Conservation (phyloP, 2,888 invertebrate genomes). For the Leptinotarsa juncta region DNA sequence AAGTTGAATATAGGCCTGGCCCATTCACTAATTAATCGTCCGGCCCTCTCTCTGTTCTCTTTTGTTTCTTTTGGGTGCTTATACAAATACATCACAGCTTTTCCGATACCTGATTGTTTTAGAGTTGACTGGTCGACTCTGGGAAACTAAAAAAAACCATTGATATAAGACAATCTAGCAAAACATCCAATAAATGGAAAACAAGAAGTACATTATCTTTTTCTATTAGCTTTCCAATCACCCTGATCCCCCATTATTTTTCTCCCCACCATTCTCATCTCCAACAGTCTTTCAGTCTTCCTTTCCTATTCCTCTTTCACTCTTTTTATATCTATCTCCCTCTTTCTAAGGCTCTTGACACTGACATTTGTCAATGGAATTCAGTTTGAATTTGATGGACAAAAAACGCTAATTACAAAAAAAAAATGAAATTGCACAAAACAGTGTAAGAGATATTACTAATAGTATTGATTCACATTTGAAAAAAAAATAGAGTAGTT, state of each 20-base stretch:
- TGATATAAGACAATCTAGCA: no score
- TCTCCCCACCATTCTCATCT: neutral
- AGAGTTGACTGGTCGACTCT: slow-evolving; percentile 88
- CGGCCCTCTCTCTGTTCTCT: slow-evolving; percentile 89
- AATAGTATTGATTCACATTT: no score
- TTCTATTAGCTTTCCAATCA: no score
- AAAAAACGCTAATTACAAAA: no score
- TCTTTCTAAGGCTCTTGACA: neutral
- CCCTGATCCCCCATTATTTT: no score
- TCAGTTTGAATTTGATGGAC: no score
- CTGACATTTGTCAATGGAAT: no score
- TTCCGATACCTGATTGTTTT: slow-evolving; percentile 97
- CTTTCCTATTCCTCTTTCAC: neutral
- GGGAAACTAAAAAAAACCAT: slow-evolving; percentile 77
- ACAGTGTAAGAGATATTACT: no score
- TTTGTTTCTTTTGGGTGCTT: slow-evolving; percentile 98
- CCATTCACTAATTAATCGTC: slow-evolving; percentile 96
- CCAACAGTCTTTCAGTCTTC: neutral
- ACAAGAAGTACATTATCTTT: no score
- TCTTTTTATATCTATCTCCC: neutral
- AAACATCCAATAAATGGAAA: no score
- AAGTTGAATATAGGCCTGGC: slow-evolving; percentile 97
- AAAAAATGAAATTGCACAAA: no score
- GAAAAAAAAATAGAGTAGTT: no score
- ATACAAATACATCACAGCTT: slow-evolving; percentile 99